phyloP scores from a whole-genome alignment of 2,113 vertebrate species.

The Mormoops blainvillei region DNA sequence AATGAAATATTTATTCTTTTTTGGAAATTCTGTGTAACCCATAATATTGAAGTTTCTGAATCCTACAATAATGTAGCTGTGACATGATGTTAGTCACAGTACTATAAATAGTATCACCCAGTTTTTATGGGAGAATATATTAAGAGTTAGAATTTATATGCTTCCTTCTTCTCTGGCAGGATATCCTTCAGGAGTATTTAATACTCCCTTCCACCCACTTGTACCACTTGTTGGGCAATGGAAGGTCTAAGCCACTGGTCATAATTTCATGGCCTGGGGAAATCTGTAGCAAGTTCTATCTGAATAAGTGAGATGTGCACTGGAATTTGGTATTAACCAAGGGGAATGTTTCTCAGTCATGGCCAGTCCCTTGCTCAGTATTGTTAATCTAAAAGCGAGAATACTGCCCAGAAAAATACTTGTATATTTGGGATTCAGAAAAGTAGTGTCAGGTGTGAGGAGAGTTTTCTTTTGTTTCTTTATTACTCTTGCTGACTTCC shows the following conservation, averaged over 20 bases:
- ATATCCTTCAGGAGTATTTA: background rate
- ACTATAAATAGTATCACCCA: background rate
- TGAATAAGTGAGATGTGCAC: background rate
- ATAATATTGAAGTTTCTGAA: background rate
- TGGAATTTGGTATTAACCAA: background rate
- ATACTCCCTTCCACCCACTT: background rate
- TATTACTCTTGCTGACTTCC: background rate
- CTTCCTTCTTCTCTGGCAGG: background rate
- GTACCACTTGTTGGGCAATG: background rate
- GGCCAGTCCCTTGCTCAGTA: background rate
- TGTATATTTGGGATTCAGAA: background rate
- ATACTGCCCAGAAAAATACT: background rate
- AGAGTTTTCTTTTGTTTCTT: background rate
- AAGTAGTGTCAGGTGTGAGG: background rate
- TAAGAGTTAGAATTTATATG: background rate
- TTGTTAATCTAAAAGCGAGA: background rate
- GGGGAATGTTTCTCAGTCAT: background rate
- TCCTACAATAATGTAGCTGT: background rate
- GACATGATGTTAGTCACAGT: background rate
- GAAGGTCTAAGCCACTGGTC: background rate
- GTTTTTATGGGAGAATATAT: background rate
- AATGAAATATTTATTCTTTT: background rate
- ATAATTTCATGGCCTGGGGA: background rate
- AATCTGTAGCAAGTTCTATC: background rate
- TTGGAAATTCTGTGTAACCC: background rate